phyloP scores from a whole-genome alignment of 2,888 invertebrate species.

The Leptothorax acervorum region DNA sequence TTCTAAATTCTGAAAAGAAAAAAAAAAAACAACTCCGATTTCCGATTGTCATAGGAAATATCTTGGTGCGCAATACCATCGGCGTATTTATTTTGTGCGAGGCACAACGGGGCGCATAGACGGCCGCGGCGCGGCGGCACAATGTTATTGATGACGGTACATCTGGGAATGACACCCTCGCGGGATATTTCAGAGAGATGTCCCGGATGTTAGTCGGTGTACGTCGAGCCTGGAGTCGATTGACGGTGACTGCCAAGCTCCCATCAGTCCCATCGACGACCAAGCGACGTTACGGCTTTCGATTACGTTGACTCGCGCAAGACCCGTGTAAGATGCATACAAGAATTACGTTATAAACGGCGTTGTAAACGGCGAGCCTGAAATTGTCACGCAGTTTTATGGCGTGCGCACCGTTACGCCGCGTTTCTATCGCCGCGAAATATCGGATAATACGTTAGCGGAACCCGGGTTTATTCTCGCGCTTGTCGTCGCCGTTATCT shows the following conservation, averaged over 20 bases:
- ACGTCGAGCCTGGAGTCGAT: conserved; percentile 6
- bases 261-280: too few species aligned
- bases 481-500: conserved; percentile 30
- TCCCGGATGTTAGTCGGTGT: neutral
- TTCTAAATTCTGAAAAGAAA: too few species aligned
- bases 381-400: conserved; percentile 23
- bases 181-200: conserved; percentile 30
- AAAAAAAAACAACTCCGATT: too few species aligned
- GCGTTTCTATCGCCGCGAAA: conserved; percentile 2
- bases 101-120: neutral
- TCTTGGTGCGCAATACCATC: neutral
- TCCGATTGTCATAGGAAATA: neutral
- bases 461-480: neutral
- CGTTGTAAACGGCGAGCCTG: conserved; percentile 1
- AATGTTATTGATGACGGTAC: neutral
- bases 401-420: neutral
- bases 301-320: neutral
- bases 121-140: neutral
- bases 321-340: too few species aligned
- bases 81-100: conserved; percentile 12
- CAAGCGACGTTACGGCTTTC: conserved; percentile 20
- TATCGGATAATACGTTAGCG: conserved; percentile 21
- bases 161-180: conserved; percentile 15
- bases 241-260: neutral
- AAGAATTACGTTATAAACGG: neutral